A percentile compares a stretch with the other conserved stretches of the same genome.
Conservation (phyloP, 2,797 vertebrate species). For the Halcyon leucocephala region DNA sequence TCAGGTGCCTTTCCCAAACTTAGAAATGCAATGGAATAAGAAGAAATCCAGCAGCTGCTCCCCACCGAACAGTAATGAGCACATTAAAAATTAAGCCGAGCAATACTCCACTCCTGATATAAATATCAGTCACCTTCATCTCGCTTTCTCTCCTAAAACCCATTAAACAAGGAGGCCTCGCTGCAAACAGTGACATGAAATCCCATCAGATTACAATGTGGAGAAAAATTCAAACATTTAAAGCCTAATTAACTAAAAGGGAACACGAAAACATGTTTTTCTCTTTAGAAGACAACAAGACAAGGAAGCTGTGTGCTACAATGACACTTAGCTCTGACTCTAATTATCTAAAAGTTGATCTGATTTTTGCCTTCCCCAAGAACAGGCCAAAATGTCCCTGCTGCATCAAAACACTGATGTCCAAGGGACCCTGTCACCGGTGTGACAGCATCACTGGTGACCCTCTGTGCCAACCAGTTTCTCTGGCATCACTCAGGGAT, state of each 20-base stretch:
- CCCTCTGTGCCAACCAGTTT: neutral
- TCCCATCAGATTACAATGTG: neutral
- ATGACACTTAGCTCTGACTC: neutral
- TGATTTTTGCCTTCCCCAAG: neutral
- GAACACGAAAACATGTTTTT: neutral
- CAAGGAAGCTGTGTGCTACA: neutral
- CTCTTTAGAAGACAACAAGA: neutral
- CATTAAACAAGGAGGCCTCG: neutral
- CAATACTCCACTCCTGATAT: neutral
- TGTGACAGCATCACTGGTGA: neutral
- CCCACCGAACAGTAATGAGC: neutral
- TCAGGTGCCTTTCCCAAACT: neutral
- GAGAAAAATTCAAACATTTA: neutral
- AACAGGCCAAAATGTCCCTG: neutral
- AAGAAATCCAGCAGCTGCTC: constrained; percentile 17
- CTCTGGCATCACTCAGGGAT: neutral
- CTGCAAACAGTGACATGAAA: neutral
- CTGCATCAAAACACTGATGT: neutral
- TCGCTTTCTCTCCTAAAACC: neutral
- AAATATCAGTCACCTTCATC: constrained; percentile 2
- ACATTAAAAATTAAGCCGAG: constrained; percentile 59
- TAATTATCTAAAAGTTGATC: neutral
- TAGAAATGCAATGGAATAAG: constrained; percentile 8
- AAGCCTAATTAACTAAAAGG: neutral
- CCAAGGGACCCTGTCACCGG: rapidly evolving